These are phyloP conservation scores for Diabrotica balteata DNA, from an alignment of 2,888 invertebrate genomes.

Conservation along the genomic window DNA sequence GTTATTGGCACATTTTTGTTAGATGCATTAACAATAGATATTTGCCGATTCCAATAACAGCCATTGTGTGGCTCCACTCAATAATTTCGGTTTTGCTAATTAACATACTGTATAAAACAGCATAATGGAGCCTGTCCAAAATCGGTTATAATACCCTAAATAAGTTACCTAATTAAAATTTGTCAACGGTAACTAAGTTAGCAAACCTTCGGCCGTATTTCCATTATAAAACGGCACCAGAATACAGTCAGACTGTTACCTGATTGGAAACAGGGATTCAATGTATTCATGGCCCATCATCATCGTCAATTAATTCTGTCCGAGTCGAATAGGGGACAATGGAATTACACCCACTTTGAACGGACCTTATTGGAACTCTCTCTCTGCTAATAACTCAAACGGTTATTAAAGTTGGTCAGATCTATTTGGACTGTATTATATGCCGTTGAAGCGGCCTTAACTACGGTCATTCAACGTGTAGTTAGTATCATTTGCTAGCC, in stretches of 20 bases:
- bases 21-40: too few relatives aligned
- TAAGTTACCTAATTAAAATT: slow-evolving; percentile 10
- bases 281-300: slow-evolving; percentile 23
- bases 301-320: slow-evolving; percentile 29
- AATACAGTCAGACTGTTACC: slow-evolving; percentile 9
- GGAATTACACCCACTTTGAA: slow-evolving; percentile 26
- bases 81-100: too few relatives aligned
- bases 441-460: slow-evolving; percentile 7
- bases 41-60: too few relatives aligned
- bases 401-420: slow-evolving; percentile 28
- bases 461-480: slow-evolving; percentile 9
- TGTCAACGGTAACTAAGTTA: slow-evolving; percentile 9
- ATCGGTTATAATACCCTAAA: too few relatives aligned
- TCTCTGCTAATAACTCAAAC: slow-evolving; percentile 29
- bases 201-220: not conserved
- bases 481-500: slow-evolving; percentile 12
- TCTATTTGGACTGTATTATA: slow-evolving; percentile 14
- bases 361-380: slow-evolving; percentile 29
- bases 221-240: slow-evolving; percentile 16
- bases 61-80: too few relatives aligned
- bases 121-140: too few relatives aligned
- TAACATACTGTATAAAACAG: too few relatives aligned
- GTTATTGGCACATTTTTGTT: too few relatives aligned
- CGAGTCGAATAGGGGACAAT: slow-evolving; percentile 25
- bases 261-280: slow-evolving; percentile 22